These are phyloP conservation scores for Euwallacea fornicatus DNA, from an alignment of 1,140 invertebrate genomes.

Conservation along the genomic window DNA sequence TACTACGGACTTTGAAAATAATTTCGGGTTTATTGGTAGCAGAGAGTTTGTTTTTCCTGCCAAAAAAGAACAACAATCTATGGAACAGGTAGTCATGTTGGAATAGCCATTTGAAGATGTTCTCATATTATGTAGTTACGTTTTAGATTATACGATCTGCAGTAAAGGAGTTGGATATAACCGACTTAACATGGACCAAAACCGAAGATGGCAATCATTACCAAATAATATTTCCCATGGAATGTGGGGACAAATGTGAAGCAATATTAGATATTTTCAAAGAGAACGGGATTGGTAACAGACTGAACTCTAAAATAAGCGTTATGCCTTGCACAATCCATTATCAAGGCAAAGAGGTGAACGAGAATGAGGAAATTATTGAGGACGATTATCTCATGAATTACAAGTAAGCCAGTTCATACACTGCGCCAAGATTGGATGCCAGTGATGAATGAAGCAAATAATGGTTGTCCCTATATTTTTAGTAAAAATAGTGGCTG, in stretches of 20 bases:
- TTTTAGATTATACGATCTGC: constrained; percentile 34
- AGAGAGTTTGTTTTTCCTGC: constrained; percentile 1
- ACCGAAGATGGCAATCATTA: constrained; percentile 45
- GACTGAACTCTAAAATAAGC: constrained; percentile 51
- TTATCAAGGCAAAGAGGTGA: constrained; percentile 44
- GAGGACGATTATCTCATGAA: constrained; percentile 27
- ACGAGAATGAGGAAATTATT: constrained; percentile 27
- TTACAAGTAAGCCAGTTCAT: neutral
- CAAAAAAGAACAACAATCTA: constrained; percentile 17
- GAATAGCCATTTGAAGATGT: constrained; percentile 21
- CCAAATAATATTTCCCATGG: constrained; percentile 54
- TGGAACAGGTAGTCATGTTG: constrained; percentile 22
- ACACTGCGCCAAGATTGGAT: neutral
- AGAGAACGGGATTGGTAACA: constrained; percentile 51
- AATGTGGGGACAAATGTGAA: constrained; percentile 52
- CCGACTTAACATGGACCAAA: constrained; percentile 37
- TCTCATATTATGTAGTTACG: neutral
- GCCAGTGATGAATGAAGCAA: neutral
- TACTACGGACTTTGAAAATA: constrained; percentile 6
- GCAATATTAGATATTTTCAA: constrained; percentile 52
- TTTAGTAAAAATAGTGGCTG: constrained; percentile 54
- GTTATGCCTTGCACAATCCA: constrained; percentile 55
- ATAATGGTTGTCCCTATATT: neutral
- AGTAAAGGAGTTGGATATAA: constrained; percentile 30
- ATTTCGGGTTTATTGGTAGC: constrained; percentile 5